Evolutionary conservation across 2,113 vertebrate species (phyloP).

Genomic region (Peromyscus leucopus): DNA sequence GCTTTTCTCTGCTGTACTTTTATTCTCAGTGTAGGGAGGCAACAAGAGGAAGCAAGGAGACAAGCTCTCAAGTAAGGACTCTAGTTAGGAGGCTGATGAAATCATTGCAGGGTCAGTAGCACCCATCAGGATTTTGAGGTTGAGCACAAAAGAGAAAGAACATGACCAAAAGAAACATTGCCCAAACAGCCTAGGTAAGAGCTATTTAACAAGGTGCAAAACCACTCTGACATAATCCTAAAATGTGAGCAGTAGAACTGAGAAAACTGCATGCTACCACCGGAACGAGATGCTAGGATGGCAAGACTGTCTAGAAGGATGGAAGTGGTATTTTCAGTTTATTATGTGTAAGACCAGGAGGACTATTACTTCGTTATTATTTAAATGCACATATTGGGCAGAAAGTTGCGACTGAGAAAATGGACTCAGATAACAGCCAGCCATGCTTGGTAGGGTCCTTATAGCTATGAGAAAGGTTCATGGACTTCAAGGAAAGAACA

Average conservation of each 20-base stretch:
- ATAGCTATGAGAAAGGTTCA: background rate
- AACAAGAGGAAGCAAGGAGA: background rate
- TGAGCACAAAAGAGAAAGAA: conserved; percentile 33
- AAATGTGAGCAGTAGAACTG: conserved; percentile 17
- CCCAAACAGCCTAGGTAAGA: conserved; percentile 7
- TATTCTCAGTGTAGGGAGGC: background rate
- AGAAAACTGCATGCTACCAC: background rate
- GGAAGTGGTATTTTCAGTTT: conserved; percentile 5
- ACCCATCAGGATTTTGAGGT: background rate
- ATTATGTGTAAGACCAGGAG: background rate
- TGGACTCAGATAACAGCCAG: background rate
- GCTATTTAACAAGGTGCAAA: background rate
- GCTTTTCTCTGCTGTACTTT: conserved; percentile 11
- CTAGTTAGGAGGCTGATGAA: background rate
- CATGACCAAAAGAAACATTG: conserved; percentile 24
- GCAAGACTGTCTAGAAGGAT: background rate
- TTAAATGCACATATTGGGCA: background rate
- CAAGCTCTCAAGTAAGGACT: background rate
- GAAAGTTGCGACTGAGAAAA: conserved; percentile 42
- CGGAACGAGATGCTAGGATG: background rate
- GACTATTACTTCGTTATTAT: background rate
- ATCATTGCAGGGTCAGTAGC: background rate
- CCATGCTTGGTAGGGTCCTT: background rate
- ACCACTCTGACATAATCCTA: background rate
- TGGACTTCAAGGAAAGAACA: background rate